Base-by-base conservation (phyloP, 1,140 invertebrate genomes). In the Drosophila elegans region DNA sequence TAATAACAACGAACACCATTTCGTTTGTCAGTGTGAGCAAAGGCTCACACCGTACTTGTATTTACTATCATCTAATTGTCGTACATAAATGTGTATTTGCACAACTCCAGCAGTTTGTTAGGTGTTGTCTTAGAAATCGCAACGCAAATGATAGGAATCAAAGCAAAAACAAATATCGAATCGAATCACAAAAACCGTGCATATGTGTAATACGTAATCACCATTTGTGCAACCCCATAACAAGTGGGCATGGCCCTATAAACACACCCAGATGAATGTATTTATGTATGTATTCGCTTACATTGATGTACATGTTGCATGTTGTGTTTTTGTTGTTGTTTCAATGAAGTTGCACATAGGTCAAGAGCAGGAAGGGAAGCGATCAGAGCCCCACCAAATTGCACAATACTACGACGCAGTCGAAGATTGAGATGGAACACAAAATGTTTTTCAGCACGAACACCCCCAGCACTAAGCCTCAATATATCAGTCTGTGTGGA, bases 291-390 rank as follows among this genome's bases (percentile, higher is more conserved):
- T 64, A 55, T 66, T 75, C 53, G 71, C 60, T 66, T 52, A 75
- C 72, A 75, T 75, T 51, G 60, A 51, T 75, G 59, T 74, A 63
- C 71, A 66, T 74, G 59, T 75, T 74, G 55, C 57, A 74, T 74
- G 71, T 74, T 64, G 51, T 73, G 46, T 72, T 72, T 68, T 73
- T 73, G 69, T 73, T 66, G 73, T 75, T 75, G 45, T 66, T 52
- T 56, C 73, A 25, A 75, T 44, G 45, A 64, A 56, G 46, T 74
- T 63, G 71, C 68, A 75, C 49, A 74, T 13, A 63, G 72, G 13
- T 27, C 12, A 6, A 52, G 44, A 27, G 57, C 13, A 42, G 25
- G 29, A 39, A 27, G n/a, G 5, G n/a, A 39, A 39, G 13, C 21
- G 12, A 29, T 34, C 2, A 13, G n/a, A 16, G 36, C 10, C 13